These are phyloP conservation scores for Heteromurus nitidus DNA, from an alignment of 2,888 invertebrate species.

Conservation along the genomic window DNA sequence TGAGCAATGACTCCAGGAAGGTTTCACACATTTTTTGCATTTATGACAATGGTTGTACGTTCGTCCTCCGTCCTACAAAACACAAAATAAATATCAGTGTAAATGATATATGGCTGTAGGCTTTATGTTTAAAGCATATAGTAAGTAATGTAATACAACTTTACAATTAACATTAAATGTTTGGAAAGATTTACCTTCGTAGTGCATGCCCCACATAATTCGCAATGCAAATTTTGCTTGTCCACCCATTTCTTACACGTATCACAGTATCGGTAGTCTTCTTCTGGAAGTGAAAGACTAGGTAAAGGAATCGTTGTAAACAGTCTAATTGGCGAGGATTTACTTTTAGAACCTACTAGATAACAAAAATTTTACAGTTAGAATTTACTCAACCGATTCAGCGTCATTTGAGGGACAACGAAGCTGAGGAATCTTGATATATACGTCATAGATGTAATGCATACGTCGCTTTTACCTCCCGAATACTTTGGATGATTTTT, in stretches of 20 bases:
- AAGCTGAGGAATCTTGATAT: too few species aligned
- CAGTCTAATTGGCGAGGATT: conserved; percentile 59
- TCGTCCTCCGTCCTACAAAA: conserved; percentile 57
- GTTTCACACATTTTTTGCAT: conserved; percentile 64
- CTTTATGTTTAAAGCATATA: too few species aligned
- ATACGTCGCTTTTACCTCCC: conserved; percentile 28
- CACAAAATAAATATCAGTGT: too few species aligned
- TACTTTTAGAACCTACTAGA: conserved; percentile 29
- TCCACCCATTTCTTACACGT: conserved; percentile 58
- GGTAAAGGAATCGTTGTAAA: conserved; percentile 60
- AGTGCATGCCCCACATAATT: conserved; percentile 48
- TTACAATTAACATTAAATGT: too few species aligned
- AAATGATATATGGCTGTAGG: too few species aligned
- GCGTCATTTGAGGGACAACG: too few species aligned
- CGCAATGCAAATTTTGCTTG: conserved; percentile 57
- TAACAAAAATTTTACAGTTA: conserved; percentile 3
- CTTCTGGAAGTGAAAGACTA: conserved; percentile 29
- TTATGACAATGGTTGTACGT: conserved; percentile 51
- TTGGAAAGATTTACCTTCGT: conserved; percentile 44
- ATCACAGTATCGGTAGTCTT: conserved; percentile 55
- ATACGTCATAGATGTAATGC: not conserved
- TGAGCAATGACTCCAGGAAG: conserved; percentile 63
- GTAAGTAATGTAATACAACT: too few species aligned
- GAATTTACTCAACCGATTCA: too few species aligned
- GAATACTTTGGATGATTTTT: conserved; percentile 60